phyloP scores from a whole-genome alignment of 2,113 vertebrate species.

The Chloroceryle aenea region DNA sequence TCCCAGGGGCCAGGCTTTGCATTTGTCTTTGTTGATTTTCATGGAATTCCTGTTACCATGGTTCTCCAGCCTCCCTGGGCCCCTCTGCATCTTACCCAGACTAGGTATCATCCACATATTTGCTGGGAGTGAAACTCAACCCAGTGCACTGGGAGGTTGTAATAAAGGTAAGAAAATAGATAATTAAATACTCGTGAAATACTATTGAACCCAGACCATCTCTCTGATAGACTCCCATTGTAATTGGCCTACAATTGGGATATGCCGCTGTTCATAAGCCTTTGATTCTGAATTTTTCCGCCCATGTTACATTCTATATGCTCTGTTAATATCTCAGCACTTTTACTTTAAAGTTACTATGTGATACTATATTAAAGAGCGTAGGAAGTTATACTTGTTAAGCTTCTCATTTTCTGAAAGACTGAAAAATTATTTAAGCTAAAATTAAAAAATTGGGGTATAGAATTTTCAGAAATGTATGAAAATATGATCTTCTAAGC shows the following conservation, averaged over 20 bases:
- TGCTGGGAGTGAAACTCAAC: background rate
- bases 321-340: too few relatives aligned
- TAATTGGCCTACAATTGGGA: background rate
- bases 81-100: background rate
- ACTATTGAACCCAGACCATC: background rate
- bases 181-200: background rate
- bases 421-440: too few relatives aligned
- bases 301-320: background rate
- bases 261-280: background rate
- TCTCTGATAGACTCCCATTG: background rate
- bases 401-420: too few relatives aligned
- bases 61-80: background rate
- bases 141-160: too few relatives aligned
- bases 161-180: background rate
- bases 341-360: too few relatives aligned
- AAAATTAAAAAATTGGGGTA: too few relatives aligned
- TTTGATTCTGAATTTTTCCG: constrained; percentile 1
- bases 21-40: background rate
- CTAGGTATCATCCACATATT: too few relatives aligned
- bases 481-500: too few relatives aligned
- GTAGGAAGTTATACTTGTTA: too few relatives aligned
- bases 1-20: accelerated
- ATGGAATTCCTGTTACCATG: background rate
- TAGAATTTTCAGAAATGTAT: too few relatives aligned
- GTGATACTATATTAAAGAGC: too few relatives aligned